A percentile compares a stretch with the other conserved stretches of the same genome.
Evolutionary conservation across 1,140 invertebrate species (phyloP).

Genomic region (Ruditapes philippinarum): DNA sequence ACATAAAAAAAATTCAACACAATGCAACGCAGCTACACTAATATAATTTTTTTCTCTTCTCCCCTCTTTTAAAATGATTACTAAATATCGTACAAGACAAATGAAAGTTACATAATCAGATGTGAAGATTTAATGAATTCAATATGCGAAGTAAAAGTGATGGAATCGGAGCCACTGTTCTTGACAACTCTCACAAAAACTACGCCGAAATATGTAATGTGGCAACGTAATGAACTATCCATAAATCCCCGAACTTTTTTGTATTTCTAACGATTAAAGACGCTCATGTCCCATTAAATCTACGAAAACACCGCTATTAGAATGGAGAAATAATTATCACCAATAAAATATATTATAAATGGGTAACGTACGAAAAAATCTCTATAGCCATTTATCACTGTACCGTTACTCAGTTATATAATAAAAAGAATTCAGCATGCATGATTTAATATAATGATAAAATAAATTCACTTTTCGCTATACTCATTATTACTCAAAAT

Average conservation of each 20-base stretch:
- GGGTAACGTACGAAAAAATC: background rate
- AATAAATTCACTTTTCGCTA: too few species aligned
- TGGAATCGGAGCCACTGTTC: conserved; percentile 14
- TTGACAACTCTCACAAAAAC: conserved; percentile 30
- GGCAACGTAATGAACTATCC: conserved; percentile 12
- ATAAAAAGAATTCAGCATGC: too few species aligned
- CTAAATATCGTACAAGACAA: background rate
- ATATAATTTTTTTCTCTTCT: too few species aligned
- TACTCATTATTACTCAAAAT: too few species aligned
- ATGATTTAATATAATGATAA: too few species aligned
- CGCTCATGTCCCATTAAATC: conserved; percentile 17
- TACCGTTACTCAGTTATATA: too few species aligned
- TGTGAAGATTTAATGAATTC: conserved; percentile 44
- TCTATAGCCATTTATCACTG: background rate
- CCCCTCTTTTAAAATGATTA: background rate
- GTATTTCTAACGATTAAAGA: conserved; percentile 43
- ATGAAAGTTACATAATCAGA: conserved; percentile 4
- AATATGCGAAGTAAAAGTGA: conserved; percentile 6
- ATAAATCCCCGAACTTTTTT: conserved; percentile 38
- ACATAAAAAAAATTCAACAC: too few species aligned
- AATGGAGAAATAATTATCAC: background rate
- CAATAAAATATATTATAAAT: background rate
- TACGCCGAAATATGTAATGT: conserved; percentile 23
- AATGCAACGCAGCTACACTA: background rate
- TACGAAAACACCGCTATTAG: background rate